Percentiles rank a stretch among this genome's conserved stretches.
phyloP scores from a whole-genome alignment of 2,113 vertebrate species.

The Nycticorax nycticorax region DNA sequence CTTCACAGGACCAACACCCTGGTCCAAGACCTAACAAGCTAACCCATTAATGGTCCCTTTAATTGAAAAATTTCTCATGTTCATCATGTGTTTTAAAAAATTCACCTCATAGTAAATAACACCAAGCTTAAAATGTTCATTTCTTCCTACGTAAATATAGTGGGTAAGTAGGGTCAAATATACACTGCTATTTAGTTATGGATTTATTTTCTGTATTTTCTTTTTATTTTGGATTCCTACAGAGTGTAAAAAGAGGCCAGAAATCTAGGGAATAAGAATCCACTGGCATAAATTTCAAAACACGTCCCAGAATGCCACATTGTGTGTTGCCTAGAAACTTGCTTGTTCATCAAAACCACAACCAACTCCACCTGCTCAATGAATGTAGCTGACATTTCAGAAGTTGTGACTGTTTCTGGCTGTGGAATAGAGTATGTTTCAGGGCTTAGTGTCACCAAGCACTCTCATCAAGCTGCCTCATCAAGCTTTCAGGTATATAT shows the following conservation, averaged over 20 bases:
- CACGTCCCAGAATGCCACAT: not conserved
- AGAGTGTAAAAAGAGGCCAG: not conserved
- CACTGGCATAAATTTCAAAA: not conserved
- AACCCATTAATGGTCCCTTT: not conserved
- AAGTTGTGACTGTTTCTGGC: not conserved
- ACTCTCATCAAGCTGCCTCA: not conserved
- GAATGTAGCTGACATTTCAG: not conserved
- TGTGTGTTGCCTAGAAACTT: not conserved
- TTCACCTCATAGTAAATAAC: not conserved
- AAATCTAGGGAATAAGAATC: not conserved
- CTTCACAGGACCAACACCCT: not conserved
- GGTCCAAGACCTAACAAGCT: not conserved
- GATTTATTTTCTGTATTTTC: not conserved
- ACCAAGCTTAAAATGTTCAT: not conserved
- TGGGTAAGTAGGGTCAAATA: not conserved
- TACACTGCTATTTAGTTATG: not conserved
- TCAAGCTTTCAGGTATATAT: fast-evolving
- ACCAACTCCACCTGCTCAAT: not conserved
- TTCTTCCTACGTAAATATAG: not conserved
- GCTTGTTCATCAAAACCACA: not conserved
- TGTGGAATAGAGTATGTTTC: not conserved
- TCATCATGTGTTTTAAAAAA: not conserved
- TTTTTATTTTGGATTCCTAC: not conserved
- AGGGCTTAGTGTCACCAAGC: not conserved
- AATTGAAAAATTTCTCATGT: not conserved